Base-by-base conservation (phyloP, 2,888 invertebrate species). In the Siphonodentalium dalli region DNA sequence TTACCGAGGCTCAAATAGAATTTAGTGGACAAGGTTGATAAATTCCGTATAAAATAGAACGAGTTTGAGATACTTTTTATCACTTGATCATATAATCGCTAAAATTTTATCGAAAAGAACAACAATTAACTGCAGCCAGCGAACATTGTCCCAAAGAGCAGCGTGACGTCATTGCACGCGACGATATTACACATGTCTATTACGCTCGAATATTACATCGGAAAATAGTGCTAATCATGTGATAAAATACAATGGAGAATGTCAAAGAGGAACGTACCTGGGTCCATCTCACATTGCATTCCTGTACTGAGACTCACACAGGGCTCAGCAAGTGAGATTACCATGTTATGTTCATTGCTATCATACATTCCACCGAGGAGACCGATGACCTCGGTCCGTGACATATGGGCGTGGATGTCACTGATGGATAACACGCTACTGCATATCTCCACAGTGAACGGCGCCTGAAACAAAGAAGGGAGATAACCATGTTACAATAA, bases 221-320 rank as follows among this genome's bases (percentile, higher is more conserved):
- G n/a, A n/a, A n/a, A n/a, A n/a, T n/a, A n/a, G n/a, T n/a, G n/a
- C n/a, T n/a, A n/a, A n/a, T n/a, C n/a, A n/a, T n/a, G n/a, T n/a
- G n/a, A n/a, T n/a, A n/a, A n/a, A 43, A 33, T 8, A 29, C 21
- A 20, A 15, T 29, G n/a, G 13, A 13, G 20, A 6, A 13, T 18
- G 8, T n/a, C n/a, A n/a, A n/a, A n/a, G n/a, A n/a, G n/a, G 5
- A 8, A 47, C 66, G 66, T 59, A 87, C 88, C 87, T 1, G 90
- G 89, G 69, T 89, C 89, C 89, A 90, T 90, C 66, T 90, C 90
- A 77, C 90, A 90, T 81, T 89, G 89, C 48, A 88, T 87, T 6
- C 85, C 83, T 47, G 86, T 86, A 47, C 87, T 87, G 24, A 87
- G 84, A 61, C 89, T 89, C 48, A 84, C 83, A 66, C 89, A 89